These are phyloP conservation scores for Amniataba percoides DNA, from an alignment of 2,797 vertebrate species.

Conservation along the genomic window DNA sequence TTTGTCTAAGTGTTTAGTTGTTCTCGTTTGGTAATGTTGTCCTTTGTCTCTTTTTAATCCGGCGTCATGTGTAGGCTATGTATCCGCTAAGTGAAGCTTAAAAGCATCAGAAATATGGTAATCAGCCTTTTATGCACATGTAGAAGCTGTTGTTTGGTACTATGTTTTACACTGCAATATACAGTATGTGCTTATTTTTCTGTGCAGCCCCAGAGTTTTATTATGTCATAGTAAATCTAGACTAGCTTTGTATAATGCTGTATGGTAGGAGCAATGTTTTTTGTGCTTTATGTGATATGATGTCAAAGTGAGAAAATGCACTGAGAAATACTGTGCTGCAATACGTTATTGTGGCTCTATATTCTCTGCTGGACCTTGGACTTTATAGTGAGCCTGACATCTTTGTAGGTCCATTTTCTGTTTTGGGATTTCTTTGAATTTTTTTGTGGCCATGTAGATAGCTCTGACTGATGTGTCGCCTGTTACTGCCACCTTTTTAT, in stretches of 20 bases:
- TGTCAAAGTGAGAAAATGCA: constrained; percentile 82
- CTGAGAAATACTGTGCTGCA: constrained; percentile 74
- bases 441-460: constrained; percentile 61
- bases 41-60: constrained; percentile 52
- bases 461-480: constrained; percentile 55
- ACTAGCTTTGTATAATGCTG: constrained; percentile 75
- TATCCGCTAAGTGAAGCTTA: constrained; percentile 64
- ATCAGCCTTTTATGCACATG: constrained; percentile 73
- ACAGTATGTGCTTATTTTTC: constrained; percentile 64
- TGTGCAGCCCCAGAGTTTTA: constrained; percentile 62
- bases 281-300: constrained; percentile 79
- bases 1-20: constrained; percentile 44
- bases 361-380: constrained; percentile 59
- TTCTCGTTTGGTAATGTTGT: constrained; percentile 59
- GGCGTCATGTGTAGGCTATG: constrained; percentile 50
- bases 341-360: constrained; percentile 71
- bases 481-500: constrained; percentile 71
- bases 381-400: constrained; percentile 59
- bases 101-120: constrained; percentile 65
- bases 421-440: constrained; percentile 37
- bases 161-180: constrained; percentile 70
- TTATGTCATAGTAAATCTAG: constrained; percentile 68
- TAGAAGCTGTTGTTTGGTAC: constrained; percentile 74
- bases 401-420: constrained; percentile 42
- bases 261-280: constrained; percentile 73